Percentiles rank a stretch among this genome's conserved stretches.
phyloP scores from a whole-genome alignment of 2,888 invertebrate genomes.

The Heliconius ismenius region DNA sequence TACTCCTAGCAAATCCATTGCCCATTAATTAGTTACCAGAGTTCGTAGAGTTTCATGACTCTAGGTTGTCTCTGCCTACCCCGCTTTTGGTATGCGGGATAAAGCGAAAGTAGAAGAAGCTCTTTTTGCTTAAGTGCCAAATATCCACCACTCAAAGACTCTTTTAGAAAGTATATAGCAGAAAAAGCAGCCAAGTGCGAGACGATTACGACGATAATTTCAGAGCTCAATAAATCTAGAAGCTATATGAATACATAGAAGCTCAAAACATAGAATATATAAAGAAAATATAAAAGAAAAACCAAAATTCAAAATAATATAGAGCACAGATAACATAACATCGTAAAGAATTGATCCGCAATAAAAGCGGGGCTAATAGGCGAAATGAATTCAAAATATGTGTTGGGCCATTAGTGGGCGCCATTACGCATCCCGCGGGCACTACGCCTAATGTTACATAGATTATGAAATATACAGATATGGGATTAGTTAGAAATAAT shows the following conservation, averaged over 20 bases:
- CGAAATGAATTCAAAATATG: slow-evolving; percentile 70
- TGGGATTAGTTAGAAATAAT: not conserved
- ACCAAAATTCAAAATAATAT: slow-evolving; percentile 12
- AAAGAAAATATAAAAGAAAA: not conserved
- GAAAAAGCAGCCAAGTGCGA: too few relatives aligned
- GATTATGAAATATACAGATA: slow-evolving; percentile 46
- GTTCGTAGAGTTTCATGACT: too few relatives aligned
- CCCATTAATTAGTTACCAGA: too few relatives aligned
- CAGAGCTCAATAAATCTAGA: too few relatives aligned
- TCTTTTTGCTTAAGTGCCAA: too few relatives aligned
- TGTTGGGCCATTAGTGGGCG: slow-evolving; percentile 64
- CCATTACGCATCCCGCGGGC: slow-evolving; percentile 65
- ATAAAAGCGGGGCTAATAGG: slow-evolving; percentile 53
- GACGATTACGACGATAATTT: too few relatives aligned
- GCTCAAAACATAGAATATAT: not conserved
- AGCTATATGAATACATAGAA: too few relatives aligned
- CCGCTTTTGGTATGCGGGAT: not conserved
- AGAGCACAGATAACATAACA: slow-evolving; percentile 34
- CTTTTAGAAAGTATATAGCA: too few relatives aligned
- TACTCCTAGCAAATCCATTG: too few relatives aligned
- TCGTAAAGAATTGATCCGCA: slow-evolving; percentile 54
- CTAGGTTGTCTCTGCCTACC: too few relatives aligned
- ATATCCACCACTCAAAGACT: too few relatives aligned
- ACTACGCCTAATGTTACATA: slow-evolving; percentile 57
- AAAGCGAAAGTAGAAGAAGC: not conserved